Base-by-base conservation (phyloP, 1,140 invertebrate species). In the Pentalonia nigronervosa region DNA sequence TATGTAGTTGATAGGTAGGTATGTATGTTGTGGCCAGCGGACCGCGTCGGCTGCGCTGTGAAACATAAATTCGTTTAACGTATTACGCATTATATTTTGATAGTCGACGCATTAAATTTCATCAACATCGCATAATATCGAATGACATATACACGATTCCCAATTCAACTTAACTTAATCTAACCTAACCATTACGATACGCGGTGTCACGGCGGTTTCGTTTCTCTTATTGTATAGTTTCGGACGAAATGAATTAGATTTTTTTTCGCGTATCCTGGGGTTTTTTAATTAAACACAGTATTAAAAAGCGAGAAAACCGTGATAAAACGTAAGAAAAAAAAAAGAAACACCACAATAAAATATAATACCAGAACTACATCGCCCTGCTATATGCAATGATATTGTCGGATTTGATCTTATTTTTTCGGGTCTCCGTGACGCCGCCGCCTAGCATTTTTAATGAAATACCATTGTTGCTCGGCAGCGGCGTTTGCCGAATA, bases 381-480 rank as follows among this genome's bases (percentile, higher is more conserved):
- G 17, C 45, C 86, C 45, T 23, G n/a, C 86, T 41, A 41, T 41
- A 41, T 41, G 41, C 41, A 4, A 41, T 41, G 30, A 87, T 87
- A 48, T 48, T 87, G 25, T 87, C 45, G 86, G 86, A 87, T 87
- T 87, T 87, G 25, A 11, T 30, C 41, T 47, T 87, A 87, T 87
- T 87, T 87, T 48, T 87, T 48, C 45, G 25, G 45, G 21, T 48
- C 23, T 47, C 14, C 41, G 17, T 23, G 41, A 84, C 23, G 41
- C 36, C 23, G 30, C 23, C 88, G n/a, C n/a, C 88, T 47, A 47
- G n/a, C 47, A n/a, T 53, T 90, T 56, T 90, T 56, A 90, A 90
- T 90, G 88, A 56, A 90, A 90, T 90, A 90, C 88, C 88, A 90
- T 90, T 90, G 88, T 90, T 90, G 34, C n/a, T 41, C 88, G 53